Base-by-base conservation (phyloP, 2,888 invertebrate species). In the Chaitophorus viminalis region DNA sequence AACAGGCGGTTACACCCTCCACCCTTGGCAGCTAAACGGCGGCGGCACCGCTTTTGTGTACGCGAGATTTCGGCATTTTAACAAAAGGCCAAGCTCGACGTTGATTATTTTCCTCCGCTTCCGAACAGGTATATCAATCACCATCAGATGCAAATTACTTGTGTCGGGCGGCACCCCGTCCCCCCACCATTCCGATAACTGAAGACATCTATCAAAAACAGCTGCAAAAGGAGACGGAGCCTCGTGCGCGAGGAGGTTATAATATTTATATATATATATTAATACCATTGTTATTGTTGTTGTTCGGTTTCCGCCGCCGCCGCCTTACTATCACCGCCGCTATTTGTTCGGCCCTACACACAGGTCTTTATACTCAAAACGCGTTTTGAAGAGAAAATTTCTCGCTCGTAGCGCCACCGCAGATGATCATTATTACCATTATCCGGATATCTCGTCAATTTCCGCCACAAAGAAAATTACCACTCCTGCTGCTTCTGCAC, bases 81-180 rank as follows among this genome's bases (percentile, higher is more conserved):
- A 79, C 87, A 87, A 79, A 79, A 74, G 86, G 60, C 60, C 36
- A 54, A 74, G 72, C 70, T 72, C 79, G 72, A 60, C 87, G 87
- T 87, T 81, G 87, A 87, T 87, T 87, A 87, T 81, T 81, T 87
- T 86, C 74, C 87, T 74, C 79, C 74, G n/a, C 39, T 54, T 33
- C 82, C 33, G 79, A 60, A 60, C 87, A 87, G 87, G 87, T 81
- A 87, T 81, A 87, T 87, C 87, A 81, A 87, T 87, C 87, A 87
- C 87, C 74, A 87, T 87, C 87, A 87, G 79, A 87, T 87, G 87
- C 87, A 87, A 87, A 87, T 87, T 87, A 87, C 87, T 87, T 29
- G 74, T 74, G 87, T 79, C 79, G 79, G 74, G 36, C 11, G 39
- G 74, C 36, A 17, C 14, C 39, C 36, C 25, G 1, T 39, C 1